phyloP scores from a whole-genome alignment of 2,797 vertebrate species.

The Coilia nasus region DNA sequence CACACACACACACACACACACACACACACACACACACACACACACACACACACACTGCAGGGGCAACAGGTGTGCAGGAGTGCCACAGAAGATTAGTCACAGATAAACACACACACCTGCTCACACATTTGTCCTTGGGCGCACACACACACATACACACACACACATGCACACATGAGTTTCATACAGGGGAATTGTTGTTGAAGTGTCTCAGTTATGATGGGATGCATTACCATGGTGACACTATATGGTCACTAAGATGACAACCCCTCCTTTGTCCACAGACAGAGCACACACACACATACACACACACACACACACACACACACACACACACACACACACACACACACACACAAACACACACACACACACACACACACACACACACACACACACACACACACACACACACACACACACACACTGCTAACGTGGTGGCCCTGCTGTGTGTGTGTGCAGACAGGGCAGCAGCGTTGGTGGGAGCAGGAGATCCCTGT shows the following conservation, averaged over 20 bases:
- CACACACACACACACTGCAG: no score
- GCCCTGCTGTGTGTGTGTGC: constrained; percentile 7
- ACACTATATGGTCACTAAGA: no score
- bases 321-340: neutral
- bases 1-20: no score
- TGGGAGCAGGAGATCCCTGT: constrained; percentile 97
- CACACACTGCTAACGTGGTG: no score
- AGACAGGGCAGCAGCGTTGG: constrained; percentile 95
- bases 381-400: neutral
- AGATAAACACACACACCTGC: constrained; percentile 19
- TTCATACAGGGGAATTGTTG: no score
- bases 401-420: constrained; percentile 38
- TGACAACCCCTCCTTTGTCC: no score
- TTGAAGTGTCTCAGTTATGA: no score
- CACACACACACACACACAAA: neutral
- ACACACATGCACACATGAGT: neutral
- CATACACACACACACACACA: neutral
- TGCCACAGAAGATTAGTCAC: no score
- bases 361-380: neutral
- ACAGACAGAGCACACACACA: neutral
- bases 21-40: no score
- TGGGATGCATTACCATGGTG: neutral
- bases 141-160: constrained; percentile 20
- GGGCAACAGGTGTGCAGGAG: no score
- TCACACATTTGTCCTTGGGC: constrained; percentile 23